Evolutionary conservation across 2,113 vertebrate genomes (phyloP).

Genomic region (Phasianus colchicus): DNA sequence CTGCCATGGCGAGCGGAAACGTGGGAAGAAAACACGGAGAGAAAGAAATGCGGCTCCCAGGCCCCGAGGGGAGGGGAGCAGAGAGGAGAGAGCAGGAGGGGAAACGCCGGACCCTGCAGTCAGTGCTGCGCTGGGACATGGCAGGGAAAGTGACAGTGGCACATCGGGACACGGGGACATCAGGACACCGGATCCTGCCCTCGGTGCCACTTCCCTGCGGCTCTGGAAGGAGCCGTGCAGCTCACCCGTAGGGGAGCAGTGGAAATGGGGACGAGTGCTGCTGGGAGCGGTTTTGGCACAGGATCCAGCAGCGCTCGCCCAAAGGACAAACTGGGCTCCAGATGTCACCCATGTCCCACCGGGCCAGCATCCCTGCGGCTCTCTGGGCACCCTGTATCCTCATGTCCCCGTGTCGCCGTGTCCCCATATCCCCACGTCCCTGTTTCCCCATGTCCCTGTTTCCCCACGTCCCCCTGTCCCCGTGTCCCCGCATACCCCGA

Average conservation of each 20-base stretch:
- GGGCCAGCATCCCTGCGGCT: not conserved
- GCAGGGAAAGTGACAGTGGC: too few relatives aligned
- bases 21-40: not conserved
- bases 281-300: not conserved
- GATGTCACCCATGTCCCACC: not conserved
- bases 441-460: not conserved
- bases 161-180: too few relatives aligned
- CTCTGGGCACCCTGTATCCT: not conserved
- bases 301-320: not conserved
- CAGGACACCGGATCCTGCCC: not conserved
- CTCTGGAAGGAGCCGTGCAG: fast-evolving
- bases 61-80: conserved; percentile 3
- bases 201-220: not conserved
- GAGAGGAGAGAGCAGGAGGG: conserved; percentile 48
- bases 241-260: not conserved
- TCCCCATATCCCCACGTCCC: too few relatives aligned
- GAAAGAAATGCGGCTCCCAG: conserved; percentile 14
- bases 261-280: not conserved
- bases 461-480: not conserved
- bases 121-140: fast-evolving
- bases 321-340: not conserved
- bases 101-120: conserved; percentile 9
- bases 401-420: not conserved
- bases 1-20: not conserved
- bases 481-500: not conserved